phyloP scores from a whole-genome alignment of 2,113 vertebrate genomes.

The Ornithorhynchus anatinus region DNA sequence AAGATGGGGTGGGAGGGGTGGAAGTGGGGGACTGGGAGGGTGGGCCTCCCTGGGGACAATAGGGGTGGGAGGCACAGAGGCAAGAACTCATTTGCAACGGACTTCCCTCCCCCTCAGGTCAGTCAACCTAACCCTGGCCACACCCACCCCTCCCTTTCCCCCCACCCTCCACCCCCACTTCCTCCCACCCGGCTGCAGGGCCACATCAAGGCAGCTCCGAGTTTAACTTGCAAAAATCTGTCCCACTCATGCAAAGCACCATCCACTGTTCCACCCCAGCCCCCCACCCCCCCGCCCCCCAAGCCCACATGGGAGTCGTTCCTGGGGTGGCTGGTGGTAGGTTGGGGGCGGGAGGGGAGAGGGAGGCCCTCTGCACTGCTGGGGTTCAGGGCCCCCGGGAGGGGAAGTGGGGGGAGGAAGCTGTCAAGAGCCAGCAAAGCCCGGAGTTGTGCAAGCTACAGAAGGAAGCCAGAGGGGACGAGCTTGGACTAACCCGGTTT shows the following conservation, averaged over 20 bases:
- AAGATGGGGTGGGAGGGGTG: too few relatives aligned
- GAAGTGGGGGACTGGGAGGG: too few relatives aligned
- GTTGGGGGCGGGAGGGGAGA: too few relatives aligned
- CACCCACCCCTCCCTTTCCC: not conserved
- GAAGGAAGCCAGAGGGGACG: too few relatives aligned
- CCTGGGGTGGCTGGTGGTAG: too few relatives aligned
- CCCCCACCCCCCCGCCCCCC: not conserved
- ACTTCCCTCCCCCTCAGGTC: not conserved
- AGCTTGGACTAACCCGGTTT: too few relatives aligned
- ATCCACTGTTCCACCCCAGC: not conserved
- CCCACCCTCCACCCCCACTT: slow-evolving; percentile 11
- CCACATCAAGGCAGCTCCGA: slow-evolving; percentile 47
- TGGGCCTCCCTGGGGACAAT: not conserved
- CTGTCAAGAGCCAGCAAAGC: too few relatives aligned
- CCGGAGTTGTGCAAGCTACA: too few relatives aligned
- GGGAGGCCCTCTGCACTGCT: not conserved
- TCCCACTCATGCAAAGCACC: not conserved
- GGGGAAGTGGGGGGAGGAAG: not conserved
- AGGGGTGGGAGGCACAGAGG: not conserved
- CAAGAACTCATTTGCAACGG: not conserved
- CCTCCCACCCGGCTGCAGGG: slow-evolving; percentile 32
- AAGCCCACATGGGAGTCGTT: not conserved
- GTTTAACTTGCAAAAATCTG: slow-evolving; percentile 56
- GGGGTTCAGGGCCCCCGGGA: not conserved
- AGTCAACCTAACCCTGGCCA: slow-evolving; percentile 14